These are phyloP conservation scores for Agonopterix heracliana DNA, from an alignment of 2,888 invertebrate species.

Conservation along the genomic window DNA sequence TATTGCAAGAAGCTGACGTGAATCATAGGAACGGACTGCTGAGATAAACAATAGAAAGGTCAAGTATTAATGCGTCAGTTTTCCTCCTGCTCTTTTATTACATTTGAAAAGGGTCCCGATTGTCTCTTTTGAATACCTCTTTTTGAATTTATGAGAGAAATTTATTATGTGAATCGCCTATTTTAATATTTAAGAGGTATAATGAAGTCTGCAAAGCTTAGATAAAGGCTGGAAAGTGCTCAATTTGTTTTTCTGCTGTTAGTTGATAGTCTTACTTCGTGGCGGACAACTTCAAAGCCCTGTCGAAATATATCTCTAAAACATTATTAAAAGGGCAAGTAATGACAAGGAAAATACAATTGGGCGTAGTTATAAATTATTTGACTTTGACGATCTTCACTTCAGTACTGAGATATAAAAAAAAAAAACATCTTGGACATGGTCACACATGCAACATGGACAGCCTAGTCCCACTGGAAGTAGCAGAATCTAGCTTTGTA, in stretches of 20 bases:
- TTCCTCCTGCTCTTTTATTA: conserved; percentile 1
- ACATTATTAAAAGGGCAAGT: no score
- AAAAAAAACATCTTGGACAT: no score
- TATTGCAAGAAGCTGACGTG: conserved; percentile 37
- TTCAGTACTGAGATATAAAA: no score
- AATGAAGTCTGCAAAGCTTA: neutral
- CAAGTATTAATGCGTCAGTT: conserved; percentile 22
- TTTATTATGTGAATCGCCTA: conserved; percentile 1
- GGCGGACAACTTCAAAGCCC: no score
- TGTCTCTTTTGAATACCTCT: conserved; percentile 2
- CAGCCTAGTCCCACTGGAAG: no score
- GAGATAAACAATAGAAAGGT: conserved; percentile 43
- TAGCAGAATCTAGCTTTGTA: no score
- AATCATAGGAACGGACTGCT: conserved; percentile 45
- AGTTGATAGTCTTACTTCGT: no score
- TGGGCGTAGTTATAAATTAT: no score
- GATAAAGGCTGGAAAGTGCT: neutral
- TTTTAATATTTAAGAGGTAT: conserved; percentile 2
- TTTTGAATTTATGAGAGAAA: conserved; percentile 6
- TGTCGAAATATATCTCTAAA: no score
- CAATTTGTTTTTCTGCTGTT: neutral
- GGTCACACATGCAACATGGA: no score
- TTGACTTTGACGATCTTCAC: no score
- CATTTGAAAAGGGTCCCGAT: conserved; percentile 3
- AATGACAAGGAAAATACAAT: no score